Conservation (phyloP, 2,113 vertebrate genomes). For the Nannobrachium achirus region DNA sequence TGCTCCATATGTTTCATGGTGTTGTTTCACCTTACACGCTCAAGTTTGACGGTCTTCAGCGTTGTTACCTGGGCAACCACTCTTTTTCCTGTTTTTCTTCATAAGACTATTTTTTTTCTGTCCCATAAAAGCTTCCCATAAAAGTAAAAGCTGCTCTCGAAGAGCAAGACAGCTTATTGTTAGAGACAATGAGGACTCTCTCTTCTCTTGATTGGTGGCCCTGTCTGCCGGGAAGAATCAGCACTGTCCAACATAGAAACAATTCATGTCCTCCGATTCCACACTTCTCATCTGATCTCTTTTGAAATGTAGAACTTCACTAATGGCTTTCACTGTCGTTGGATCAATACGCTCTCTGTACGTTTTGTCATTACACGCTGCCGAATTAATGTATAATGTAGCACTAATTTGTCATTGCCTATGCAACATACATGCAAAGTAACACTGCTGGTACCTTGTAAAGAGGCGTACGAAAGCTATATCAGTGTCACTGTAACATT, state of each 20-base stretch:
- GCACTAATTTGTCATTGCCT: slow-evolving; percentile 31
- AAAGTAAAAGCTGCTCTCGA: no score
- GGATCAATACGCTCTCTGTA: slow-evolving; percentile 53
- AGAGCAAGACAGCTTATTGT: slow-evolving; percentile 36
- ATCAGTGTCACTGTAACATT: no score
- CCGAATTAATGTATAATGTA: slow-evolving; percentile 35
- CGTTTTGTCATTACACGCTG: slow-evolving; percentile 9
- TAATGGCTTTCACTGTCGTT: slow-evolving; percentile 57
- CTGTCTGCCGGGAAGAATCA: slow-evolving; percentile 57
- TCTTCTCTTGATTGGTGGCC: slow-evolving; percentile 57
- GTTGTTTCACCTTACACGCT: no score
- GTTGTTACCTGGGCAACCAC: slow-evolving; percentile 36
- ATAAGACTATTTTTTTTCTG: slow-evolving; percentile 41
- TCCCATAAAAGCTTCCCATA: no score
- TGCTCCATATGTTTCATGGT: no score
- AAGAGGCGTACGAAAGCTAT: no score
- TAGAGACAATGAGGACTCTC: slow-evolving; percentile 50
- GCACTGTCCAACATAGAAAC: slow-evolving; percentile 24
- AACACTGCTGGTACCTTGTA: no score
- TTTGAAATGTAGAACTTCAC: slow-evolving; percentile 65
- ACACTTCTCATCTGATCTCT: slow-evolving; percentile 50
- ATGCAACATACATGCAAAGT: no score
- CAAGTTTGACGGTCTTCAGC: neutral
- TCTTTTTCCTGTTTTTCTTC: slow-evolving; percentile 30
- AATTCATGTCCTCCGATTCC: slow-evolving; percentile 51